These are phyloP conservation scores for Actenoides hombroni DNA, from an alignment of 2,113 vertebrate genomes.

Conservation along the genomic window DNA sequence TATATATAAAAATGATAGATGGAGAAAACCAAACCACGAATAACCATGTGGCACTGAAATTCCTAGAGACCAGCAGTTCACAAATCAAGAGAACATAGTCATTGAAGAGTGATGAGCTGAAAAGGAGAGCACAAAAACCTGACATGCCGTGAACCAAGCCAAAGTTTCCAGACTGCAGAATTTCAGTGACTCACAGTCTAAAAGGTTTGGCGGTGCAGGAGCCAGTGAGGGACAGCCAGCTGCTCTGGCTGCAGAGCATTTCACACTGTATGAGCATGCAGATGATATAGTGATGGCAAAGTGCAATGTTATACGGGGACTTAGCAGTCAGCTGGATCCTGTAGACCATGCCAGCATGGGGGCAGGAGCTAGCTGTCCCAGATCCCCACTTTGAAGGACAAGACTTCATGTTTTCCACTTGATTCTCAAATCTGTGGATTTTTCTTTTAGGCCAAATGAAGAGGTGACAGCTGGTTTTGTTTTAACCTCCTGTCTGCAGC, in stretches of 20 bases:
- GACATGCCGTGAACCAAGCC: fast-evolving
- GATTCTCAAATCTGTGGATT: neutral
- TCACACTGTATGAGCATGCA: fast-evolving
- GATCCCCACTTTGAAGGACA: neutral
- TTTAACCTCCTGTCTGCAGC: neutral
- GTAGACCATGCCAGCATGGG: fast-evolving
- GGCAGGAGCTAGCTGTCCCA: neutral
- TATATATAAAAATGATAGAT: neutral
- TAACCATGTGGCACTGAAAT: neutral
- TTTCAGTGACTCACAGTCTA: neutral
- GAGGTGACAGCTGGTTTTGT: neutral
- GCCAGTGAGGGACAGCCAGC: neutral
- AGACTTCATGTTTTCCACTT: neutral
- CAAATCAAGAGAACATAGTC: conserved; percentile 21
- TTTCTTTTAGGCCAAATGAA: neutral
- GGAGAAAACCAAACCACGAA: conserved; percentile 25
- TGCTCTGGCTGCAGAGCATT: neutral
- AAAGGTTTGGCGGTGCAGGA: neutral
- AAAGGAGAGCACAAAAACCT: neutral
- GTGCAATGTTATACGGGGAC: neutral
- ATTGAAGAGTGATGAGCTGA: conserved; percentile 1
- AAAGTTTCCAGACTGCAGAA: neutral
- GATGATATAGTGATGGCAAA: neutral
- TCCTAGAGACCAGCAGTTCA: conserved; percentile 16
- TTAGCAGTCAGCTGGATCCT: fast-evolving